Conservation (phyloP, 2,113 vertebrate species). For the Phodopus roborovskii region DNA sequence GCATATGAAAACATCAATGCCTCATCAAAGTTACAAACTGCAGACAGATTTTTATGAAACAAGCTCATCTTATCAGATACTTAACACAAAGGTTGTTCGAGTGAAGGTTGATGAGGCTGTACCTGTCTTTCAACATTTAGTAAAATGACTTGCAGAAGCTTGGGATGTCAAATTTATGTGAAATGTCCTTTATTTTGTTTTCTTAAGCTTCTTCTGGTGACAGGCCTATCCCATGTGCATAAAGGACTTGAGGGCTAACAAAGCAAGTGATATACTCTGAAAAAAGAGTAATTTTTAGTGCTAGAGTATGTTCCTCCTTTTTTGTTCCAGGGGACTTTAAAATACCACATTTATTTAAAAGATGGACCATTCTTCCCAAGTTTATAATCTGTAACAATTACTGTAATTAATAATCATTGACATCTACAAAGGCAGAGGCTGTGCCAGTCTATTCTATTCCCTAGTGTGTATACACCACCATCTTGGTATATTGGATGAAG, state of each 20-base stretch:
- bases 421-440: not conserved
- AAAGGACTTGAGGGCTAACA: not conserved
- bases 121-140: not conserved
- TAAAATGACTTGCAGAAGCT: not conserved
- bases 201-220: slow-evolving; percentile 18
- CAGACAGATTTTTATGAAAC: not conserved
- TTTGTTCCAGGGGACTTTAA: slow-evolving; percentile 29
- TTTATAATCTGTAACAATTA: slow-evolving; percentile 70
- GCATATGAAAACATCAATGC: not conserved
- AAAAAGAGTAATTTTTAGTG: not conserved
- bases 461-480: not conserved
- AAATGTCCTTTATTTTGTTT: not conserved
- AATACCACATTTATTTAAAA: slow-evolving; percentile 45
- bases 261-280: not conserved
- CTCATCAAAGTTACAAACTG: not conserved
- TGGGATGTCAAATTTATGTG: not conserved
- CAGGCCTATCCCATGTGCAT: not conserved
- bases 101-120: not conserved
- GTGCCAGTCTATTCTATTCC: not conserved
- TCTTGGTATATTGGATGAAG: not conserved
- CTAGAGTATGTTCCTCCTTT: not conserved
- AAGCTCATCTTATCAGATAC: not conserved
- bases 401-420: slow-evolving; percentile 52
- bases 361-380: not conserved
- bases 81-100: not conserved